Evolutionary conservation across 2,797 vertebrate species (phyloP).

Genomic region (Periophthalmus magnuspinnatus): DNA sequence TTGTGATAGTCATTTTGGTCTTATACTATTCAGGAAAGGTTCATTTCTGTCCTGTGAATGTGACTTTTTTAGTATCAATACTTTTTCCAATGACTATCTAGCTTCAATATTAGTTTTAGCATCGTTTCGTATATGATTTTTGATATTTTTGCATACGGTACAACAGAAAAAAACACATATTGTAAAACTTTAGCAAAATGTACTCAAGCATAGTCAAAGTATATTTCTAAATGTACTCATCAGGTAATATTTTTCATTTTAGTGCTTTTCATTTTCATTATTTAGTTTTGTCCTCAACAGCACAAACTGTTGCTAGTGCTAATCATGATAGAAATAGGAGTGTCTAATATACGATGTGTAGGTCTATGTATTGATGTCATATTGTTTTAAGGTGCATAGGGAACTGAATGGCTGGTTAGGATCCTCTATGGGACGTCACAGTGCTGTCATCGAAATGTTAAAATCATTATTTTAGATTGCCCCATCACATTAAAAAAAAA

Average conservation of each 20-base stretch:
- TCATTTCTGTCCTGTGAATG: too few species aligned
- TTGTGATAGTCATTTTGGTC: too few species aligned
- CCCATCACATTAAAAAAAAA: background rate
- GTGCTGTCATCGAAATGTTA: background rate
- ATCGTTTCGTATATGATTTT: too few species aligned
- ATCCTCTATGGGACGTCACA: background rate
- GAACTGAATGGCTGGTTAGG: background rate
- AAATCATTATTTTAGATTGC: background rate
- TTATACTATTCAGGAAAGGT: too few species aligned
- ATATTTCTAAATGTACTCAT: background rate
- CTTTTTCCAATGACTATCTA: too few species aligned
- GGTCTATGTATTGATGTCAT: background rate
- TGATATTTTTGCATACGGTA: too few species aligned
- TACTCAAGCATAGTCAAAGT: background rate
- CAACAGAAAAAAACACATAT: background rate
- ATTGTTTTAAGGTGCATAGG: slow-evolving; percentile 2
- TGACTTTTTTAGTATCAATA: too few species aligned
- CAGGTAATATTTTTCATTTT: background rate
- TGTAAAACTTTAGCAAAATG: background rate
- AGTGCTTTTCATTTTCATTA: background rate
- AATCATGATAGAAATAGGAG: background rate
- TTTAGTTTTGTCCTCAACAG: background rate
- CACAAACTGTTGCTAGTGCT: background rate
- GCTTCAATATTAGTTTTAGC: too few species aligned
- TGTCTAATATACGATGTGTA: background rate